These are phyloP conservation scores for Porites australiensis DNA, from an alignment of 64 coral and sea anemone genomes.

Conservation along the genomic window DNA sequence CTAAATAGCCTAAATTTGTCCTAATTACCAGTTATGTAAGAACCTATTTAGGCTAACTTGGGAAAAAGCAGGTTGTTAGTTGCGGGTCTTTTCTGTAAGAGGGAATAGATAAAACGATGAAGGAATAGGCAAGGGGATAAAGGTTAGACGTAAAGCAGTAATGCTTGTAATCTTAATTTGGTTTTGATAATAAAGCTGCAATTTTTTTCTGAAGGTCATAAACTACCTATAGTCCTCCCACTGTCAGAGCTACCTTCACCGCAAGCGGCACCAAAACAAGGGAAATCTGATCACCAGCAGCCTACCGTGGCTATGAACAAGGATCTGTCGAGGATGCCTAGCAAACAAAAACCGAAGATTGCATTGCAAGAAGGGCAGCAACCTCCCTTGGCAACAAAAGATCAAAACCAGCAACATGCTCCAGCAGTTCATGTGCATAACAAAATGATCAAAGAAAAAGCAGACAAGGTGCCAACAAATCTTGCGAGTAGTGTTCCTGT, in stretches of 20 bases:
- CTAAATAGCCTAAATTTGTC: no score
- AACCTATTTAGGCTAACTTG: no score
- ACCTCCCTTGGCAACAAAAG: no score
- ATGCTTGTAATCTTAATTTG: no score
- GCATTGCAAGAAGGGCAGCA: neutral
- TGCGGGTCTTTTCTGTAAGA: no score
- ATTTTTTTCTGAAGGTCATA: neutral
- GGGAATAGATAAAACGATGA: no score
- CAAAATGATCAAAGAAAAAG: neutral
- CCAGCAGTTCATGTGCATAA: neutral
- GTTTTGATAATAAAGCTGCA: no score
- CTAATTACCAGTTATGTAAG: no score
- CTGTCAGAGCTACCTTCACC: neutral
- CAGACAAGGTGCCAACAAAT: neutral
- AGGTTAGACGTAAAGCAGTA: no score
- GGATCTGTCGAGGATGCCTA: neutral
- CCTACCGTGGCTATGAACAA: neutral
- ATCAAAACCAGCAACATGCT: neutral
- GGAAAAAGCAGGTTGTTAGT: no score
- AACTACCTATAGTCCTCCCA: neutral
- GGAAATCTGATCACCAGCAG: neutral
- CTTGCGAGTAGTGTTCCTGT: conserved; percentile 13
- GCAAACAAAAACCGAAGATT: neutral
- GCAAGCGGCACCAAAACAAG: neutral
- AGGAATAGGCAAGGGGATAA: no score